Evolutionary conservation across 2,888 invertebrate species (phyloP), one percentile per base, ranked within the genome.

Genomic region (Melipona beecheii): DNA sequence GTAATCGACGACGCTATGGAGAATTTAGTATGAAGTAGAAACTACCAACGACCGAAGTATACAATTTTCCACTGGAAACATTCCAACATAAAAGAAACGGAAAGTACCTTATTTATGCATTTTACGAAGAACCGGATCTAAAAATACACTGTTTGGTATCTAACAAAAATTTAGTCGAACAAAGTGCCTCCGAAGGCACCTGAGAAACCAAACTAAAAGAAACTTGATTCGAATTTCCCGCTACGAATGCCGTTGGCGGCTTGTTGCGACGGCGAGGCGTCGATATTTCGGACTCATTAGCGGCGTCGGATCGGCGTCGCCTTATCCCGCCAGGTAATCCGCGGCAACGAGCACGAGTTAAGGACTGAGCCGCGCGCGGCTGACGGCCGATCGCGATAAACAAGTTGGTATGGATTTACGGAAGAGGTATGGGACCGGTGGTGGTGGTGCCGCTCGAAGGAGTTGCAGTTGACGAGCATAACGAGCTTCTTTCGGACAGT

Each of bases 311-410:
- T 75, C 73, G 70, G 54, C 79, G 50, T 72, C 81, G 56, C 73
- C 54, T 73, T 74, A 81, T 73, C 76, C 43, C 60, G 64, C 43
- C 72, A 31, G 27, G 75, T 86, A 87, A 88, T 85, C 78, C 85
- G 68, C 75, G 64, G 68, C 82, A 80, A 82, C 79, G 86, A 85
- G 76, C 76, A 75, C 75, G 79, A 86, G 79, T 84, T 81, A 87
- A 81, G 84, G 81, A 84, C 83, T 83, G 80, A 74, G 79, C 68
- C 31, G 31, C 70, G 49, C 60, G 21, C 70, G 70, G 73, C 70
- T 77, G 84, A 84, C 86, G 75, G 76, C 74, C 81, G 87, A 87
- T 89, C 87, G 85, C 83, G 88, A 90, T 89, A 89, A 89, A 89
- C 87, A 87, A 87, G 87, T 78, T 87, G 81, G 81, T 75, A 79